phyloP scores from a whole-genome alignment of 1,140 invertebrate genomes.

The Argopecten irradians region DNA sequence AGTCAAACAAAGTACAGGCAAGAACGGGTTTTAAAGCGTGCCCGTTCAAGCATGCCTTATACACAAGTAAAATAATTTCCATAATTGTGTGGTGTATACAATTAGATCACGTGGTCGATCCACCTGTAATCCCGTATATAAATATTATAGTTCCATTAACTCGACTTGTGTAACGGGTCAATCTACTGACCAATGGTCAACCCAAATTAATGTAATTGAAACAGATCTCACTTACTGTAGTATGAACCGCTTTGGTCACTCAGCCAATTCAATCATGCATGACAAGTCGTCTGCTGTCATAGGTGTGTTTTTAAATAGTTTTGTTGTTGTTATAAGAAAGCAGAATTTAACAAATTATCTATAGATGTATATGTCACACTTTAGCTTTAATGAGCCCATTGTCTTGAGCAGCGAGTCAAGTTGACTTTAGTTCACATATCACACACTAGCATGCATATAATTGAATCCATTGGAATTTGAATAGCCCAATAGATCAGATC shows the following conservation, averaged over 20 bases:
- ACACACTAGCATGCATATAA: too few species aligned
- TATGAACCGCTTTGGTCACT: background rate
- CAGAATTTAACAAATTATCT: background rate
- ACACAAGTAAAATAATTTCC: background rate
- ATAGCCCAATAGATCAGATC: too few species aligned
- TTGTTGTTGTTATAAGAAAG: background rate
- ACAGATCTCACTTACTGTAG: too few species aligned
- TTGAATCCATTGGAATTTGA: too few species aligned
- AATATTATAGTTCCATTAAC: background rate
- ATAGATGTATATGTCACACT: background rate
- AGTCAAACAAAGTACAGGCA: background rate
- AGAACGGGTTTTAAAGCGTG: constrained; percentile 16
- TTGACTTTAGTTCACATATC: too few species aligned
- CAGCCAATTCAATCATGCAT: background rate
- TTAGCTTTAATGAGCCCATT: too few species aligned
- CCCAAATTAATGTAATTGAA: background rate
- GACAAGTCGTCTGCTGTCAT: background rate
- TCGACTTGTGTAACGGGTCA: background rate
- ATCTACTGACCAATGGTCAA: background rate
- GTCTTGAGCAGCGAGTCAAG: too few species aligned
- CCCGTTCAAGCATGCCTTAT: background rate
- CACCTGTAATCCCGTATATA: background rate
- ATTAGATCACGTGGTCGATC: background rate
- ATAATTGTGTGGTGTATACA: background rate
- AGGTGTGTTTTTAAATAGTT: background rate